A percentile compares a stretch with the other conserved stretches of the same genome.
Evolutionary conservation across 2,888 invertebrate genomes (phyloP).

Genomic region (Synergus umbraculus): DNA sequence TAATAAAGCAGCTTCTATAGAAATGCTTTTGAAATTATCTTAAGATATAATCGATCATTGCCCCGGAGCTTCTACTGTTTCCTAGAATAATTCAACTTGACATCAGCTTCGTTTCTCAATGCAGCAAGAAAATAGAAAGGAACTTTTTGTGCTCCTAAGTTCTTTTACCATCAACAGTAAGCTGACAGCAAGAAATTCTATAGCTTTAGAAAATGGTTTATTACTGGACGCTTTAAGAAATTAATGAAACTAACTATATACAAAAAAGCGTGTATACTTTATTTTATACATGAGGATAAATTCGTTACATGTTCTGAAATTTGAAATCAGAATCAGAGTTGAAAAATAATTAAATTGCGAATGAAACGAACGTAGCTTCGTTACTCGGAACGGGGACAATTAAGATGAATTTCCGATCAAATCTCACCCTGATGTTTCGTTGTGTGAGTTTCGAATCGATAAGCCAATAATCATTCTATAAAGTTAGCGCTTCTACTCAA

Average conservation of each 20-base stretch:
- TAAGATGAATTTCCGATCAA: constrained; percentile 26
- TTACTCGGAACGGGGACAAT: constrained; percentile 14
- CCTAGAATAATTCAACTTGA: constrained; percentile 5
- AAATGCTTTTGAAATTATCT: neutral
- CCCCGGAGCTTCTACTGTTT: neutral
- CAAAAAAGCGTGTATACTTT: neutral
- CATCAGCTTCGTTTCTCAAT: neutral
- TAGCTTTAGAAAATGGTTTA: no score
- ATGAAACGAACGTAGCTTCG: neutral
- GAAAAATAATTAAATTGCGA: neutral
- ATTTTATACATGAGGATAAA: no score
- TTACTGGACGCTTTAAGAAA: neutral
- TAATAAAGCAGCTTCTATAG: neutral
- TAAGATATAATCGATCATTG: neutral
- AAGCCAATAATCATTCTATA: constrained; percentile 16
- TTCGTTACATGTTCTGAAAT: no score
- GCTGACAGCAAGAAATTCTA: no score
- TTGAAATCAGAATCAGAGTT: neutral
- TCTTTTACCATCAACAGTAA: no score
- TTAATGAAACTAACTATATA: neutral
- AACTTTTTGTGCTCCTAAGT: neutral
- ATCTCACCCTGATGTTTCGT: neutral
- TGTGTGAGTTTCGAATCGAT: constrained; percentile 3
- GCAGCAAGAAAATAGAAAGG: neutral
- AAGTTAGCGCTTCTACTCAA: neutral